A percentile compares a stretch with the other conserved stretches of the same genome.
phyloP scores from a whole-genome alignment of 2,113 vertebrate species.

The Psilopogon haemacephalus region DNA sequence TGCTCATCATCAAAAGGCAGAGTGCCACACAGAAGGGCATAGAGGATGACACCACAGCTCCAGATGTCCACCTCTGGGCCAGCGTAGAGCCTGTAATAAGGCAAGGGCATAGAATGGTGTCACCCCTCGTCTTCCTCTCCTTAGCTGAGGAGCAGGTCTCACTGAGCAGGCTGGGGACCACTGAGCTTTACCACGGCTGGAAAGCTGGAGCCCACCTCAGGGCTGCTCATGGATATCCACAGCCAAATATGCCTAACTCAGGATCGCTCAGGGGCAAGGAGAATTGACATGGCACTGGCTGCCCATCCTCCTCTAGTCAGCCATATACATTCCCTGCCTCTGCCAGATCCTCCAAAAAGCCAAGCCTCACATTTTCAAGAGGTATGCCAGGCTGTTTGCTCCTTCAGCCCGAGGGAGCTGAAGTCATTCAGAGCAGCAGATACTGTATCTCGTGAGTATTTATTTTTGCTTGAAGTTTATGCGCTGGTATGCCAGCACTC shows the following conservation, averaged over 20 bases:
- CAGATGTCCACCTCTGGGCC: constrained; percentile 98
- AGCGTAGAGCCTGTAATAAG: constrained; percentile 84
- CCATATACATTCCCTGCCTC: accelerated
- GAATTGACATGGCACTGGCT: background rate
- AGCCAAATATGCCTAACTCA: background rate
- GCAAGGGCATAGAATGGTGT: background rate
- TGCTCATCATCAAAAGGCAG: constrained; percentile 97
- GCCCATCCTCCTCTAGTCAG: background rate
- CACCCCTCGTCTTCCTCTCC: background rate
- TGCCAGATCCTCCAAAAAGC: background rate
- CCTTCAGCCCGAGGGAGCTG: background rate
- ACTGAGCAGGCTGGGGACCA: accelerated
- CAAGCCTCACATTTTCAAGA: background rate
- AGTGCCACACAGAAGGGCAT: constrained; percentile 95
- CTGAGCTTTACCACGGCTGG: background rate
- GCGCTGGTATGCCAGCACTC: background rate
- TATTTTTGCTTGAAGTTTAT: background rate
- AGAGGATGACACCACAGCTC: constrained; percentile 97
- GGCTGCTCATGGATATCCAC: background rate
- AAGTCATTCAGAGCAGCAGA: background rate
- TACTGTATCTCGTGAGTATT: background rate
- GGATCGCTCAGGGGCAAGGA: background rate
- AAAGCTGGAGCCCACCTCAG: background rate
- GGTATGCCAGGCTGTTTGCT: background rate
- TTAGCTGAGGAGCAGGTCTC: background rate